Conservation (phyloP, 1,140 invertebrate species). For the Monochamus saltuarius region DNA sequence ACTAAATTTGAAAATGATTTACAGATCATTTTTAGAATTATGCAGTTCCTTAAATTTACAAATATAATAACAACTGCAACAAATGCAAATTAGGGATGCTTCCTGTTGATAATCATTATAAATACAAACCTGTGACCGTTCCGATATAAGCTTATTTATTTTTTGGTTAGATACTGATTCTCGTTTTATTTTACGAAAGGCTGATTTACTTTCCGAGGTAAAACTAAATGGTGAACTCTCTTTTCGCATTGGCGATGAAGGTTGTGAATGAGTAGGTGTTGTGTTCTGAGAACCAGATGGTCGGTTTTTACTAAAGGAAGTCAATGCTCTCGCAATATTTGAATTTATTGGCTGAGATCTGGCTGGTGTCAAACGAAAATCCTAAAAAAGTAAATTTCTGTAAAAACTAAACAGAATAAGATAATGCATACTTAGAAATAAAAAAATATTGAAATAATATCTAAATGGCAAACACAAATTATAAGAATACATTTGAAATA, state of each 20-base stretch:
- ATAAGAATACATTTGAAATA: too few relatives aligned
- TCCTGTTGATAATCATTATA: too few relatives aligned
- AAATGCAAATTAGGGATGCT: background rate
- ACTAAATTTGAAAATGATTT: too few relatives aligned
- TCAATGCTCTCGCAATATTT: slow-evolving; percentile 64
- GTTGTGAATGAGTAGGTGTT: slow-evolving; percentile 58
- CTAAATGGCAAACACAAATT: too few relatives aligned
- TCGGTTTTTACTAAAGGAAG: slow-evolving; percentile 52
- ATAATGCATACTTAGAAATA: too few relatives aligned
- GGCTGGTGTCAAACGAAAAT: slow-evolving; percentile 21
- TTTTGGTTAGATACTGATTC: slow-evolving; percentile 42
- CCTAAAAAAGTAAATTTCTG: slow-evolving; percentile 13
- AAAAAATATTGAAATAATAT: too few relatives aligned
- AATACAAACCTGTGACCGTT: slow-evolving; percentile 24
- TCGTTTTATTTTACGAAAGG: slow-evolving; percentile 33
- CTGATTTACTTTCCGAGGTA: slow-evolving; percentile 33
- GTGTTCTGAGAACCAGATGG: slow-evolving; percentile 41
- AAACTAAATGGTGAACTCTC: slow-evolving; percentile 60
- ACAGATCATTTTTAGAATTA: too few relatives aligned
- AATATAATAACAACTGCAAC: too few relatives aligned
- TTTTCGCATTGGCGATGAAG: slow-evolving; percentile 67
- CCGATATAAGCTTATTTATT: slow-evolving; percentile 53
- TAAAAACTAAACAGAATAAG: too few relatives aligned
- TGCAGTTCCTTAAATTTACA: too few relatives aligned
- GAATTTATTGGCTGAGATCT: slow-evolving; percentile 57